phyloP scores from a whole-genome alignment of 2,113 vertebrate species.

The Hippocampus comes region DNA sequence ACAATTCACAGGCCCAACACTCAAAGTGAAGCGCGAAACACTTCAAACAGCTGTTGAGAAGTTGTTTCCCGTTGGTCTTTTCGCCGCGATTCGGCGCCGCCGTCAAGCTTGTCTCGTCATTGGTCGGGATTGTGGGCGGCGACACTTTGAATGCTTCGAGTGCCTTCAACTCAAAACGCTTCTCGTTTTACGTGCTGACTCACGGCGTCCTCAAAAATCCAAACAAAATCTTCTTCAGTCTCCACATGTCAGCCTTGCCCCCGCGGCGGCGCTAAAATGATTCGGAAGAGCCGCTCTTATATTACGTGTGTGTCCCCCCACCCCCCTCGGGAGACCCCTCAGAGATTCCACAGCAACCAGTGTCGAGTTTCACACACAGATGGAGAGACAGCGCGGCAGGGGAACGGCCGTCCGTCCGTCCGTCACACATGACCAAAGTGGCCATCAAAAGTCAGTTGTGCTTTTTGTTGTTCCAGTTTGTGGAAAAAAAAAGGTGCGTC shows the following conservation, averaged over 20 bases:
- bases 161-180: not conserved
- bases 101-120: not conserved
- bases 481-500: too few relatives aligned
- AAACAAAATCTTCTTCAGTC: not conserved
- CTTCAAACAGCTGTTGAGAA: not conserved
- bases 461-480: too few relatives aligned
- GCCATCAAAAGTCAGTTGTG: too few relatives aligned
- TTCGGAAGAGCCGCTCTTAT: not conserved
- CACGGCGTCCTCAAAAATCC: not conserved
- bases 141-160: not conserved
- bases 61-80: not conserved
- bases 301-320: not conserved
- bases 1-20: too few relatives aligned
- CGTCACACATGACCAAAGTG: too few relatives aligned
- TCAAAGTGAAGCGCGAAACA: too few relatives aligned
- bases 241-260: not conserved
- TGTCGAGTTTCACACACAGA: not conserved
- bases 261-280: not conserved
- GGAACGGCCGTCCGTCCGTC: not conserved
- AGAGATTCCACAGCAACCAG: not conserved
- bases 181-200: not conserved
- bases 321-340: not conserved
- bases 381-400: not conserved
- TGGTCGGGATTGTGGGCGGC: not conserved
- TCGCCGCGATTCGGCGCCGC: too few relatives aligned